Conservation (phyloP, 2,113 vertebrate genomes). For the Misgurnus anguillicaudatus region DNA sequence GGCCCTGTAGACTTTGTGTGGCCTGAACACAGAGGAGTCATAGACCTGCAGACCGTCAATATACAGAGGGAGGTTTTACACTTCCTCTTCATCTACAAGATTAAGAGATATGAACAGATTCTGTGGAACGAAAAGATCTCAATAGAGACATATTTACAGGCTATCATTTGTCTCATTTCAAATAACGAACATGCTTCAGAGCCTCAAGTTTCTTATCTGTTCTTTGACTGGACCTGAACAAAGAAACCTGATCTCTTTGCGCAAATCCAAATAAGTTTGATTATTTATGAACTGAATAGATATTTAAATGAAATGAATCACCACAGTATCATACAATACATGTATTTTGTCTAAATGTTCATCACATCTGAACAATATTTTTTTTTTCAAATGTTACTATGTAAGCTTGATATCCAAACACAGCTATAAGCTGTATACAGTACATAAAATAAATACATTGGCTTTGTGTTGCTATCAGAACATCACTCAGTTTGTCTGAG, state of each 20-base stretch:
- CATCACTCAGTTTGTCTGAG: no score
- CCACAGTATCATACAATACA: neutral
- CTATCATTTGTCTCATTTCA: conserved; percentile 1
- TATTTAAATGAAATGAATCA: neutral
- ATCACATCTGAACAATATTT: no score
- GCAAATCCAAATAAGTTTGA: neutral
- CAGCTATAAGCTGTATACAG: no score
- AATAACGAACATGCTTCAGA: neutral
- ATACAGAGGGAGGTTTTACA: neutral
- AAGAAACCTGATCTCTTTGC: neutral
- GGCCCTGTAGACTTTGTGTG: conserved; percentile 40
- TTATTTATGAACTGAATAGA: neutral
- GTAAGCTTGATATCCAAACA: no score
- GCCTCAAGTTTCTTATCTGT: neutral
- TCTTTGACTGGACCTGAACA: neutral
- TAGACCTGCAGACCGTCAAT: conserved; percentile 2
- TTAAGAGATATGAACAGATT: conserved; percentile 20
- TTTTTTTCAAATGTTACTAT: no score
- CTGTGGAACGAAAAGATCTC: neutral
- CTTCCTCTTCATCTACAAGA: conserved; percentile 39
- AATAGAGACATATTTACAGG: neutral
- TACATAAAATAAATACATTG: no score
- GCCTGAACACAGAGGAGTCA: conserved; percentile 17
- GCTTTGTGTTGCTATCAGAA: no score
- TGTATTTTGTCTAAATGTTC: no score